Evolutionary conservation across 2,113 vertebrate species (phyloP).

Genomic region (Triplophysa siluroides): DNA sequence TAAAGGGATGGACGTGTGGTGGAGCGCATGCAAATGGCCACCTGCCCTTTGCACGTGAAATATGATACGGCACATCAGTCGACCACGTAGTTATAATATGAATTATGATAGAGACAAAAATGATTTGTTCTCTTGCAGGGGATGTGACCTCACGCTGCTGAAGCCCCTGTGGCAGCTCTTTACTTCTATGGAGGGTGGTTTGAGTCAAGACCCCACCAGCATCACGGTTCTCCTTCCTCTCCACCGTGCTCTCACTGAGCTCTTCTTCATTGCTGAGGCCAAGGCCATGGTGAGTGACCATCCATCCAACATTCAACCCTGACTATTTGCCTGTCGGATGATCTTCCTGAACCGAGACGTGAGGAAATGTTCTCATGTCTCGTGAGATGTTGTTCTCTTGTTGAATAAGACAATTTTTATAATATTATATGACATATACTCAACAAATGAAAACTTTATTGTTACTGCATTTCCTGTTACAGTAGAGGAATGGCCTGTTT

Average conservation of each 20-base stretch:
- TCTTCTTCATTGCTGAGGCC: constrained; percentile 92
- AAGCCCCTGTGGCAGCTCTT: constrained; percentile 95
- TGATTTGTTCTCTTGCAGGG: constrained; percentile 68
- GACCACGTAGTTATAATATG: background rate
- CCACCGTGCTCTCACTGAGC: constrained; percentile 92
- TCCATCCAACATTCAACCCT: background rate
- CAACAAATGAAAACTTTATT: no score
- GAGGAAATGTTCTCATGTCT: no score
- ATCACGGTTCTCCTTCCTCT: constrained; percentile 88
- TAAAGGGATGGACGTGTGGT: constrained; percentile 34
- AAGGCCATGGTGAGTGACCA: constrained; percentile 82
- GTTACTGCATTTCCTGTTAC: no score
- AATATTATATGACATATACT: no score
- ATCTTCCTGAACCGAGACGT: no score
- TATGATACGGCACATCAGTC: background rate
- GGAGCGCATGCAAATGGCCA: constrained; percentile 45
- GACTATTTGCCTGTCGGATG: background rate
- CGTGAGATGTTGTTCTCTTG: no score
- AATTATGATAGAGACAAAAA: background rate
- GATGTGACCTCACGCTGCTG: constrained; percentile 87
- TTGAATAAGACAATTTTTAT: no score
- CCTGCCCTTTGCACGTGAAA: constrained; percentile 19
- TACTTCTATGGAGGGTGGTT: constrained; percentile 84
- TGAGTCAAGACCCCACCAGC: constrained; percentile 80
- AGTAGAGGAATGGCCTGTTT: background rate